Base-by-base conservation (phyloP, 2,797 vertebrate species). In the Tachyglossus aculeatus region DNA sequence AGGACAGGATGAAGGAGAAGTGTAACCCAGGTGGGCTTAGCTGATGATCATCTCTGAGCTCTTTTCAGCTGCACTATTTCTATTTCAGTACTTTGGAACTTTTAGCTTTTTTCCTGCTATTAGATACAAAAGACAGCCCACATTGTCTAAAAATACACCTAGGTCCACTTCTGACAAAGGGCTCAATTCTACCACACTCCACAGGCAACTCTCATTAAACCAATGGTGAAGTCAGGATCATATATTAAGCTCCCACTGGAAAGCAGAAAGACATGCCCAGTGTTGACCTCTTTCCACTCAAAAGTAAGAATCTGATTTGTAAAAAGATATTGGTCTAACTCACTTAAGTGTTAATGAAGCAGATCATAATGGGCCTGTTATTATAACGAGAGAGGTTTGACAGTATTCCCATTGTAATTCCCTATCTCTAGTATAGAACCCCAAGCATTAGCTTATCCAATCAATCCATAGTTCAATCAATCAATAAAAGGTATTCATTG, bases 91-190 rank as follows among this genome's bases (percentile, higher is more conserved):
- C 33, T 61, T 45, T 60, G 44, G 29, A 69, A 67, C 53, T 77
- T 54, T 25, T 58, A 45, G 55, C 43, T 59, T 36, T 53, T 18
- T 27, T 16, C 13, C 32, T 57, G 52, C 65, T 63, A 54, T 67
- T 63, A 72, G 61, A 71, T 75, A 81, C 52, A 77, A 80, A 79
- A 83, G 55, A 48, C 61, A 70, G 16, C 34, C 22, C 48, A 73
- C 47, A 27, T 14, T n/a, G 40, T 33, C 74, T 77, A 81, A 87
- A 85, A 85, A 83, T 80, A 87, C 71, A 58, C 40, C 47, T 22
- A 18, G 47, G 65, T 75, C 73, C 48, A 67, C 58, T 77, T 29
- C 40, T 73, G 75, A 73, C 73, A 83, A 79, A 83, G 71, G 56
- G 39, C 55, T 69, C 52, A 4, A 37, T 57, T 33, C 52, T 55